These are phyloP conservation scores for Cyanoramphus novaezelandiae DNA, from an alignment of 2,113 vertebrate species.

Conservation along the genomic window DNA sequence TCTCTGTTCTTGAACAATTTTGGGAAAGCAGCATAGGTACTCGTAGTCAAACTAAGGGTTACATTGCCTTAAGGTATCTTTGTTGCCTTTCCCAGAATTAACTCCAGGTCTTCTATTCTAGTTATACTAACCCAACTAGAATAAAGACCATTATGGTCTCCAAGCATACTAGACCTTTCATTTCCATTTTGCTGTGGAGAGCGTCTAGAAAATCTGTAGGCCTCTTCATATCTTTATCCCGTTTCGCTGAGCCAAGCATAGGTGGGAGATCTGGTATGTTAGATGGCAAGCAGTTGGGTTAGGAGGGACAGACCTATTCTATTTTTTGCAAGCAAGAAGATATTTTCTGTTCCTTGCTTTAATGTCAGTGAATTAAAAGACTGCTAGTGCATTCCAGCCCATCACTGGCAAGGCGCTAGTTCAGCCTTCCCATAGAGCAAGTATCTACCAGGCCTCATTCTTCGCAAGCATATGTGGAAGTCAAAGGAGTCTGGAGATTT, in stretches of 20 bases:
- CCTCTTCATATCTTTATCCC: not conserved
- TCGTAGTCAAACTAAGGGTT: not conserved
- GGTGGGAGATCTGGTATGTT: not conserved
- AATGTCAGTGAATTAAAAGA: not conserved
- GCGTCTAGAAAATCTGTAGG: not conserved
- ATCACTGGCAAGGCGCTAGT: not conserved
- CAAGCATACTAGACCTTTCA: not conserved
- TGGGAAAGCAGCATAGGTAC: not conserved
- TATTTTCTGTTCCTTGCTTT: not conserved
- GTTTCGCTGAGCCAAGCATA: not conserved
- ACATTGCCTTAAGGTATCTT: not conserved
- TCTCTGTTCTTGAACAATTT: not conserved
- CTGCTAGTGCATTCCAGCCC: not conserved
- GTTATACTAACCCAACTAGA: not conserved
- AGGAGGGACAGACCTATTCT: not conserved
- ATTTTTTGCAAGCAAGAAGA: not conserved
- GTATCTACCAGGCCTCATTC: not conserved
- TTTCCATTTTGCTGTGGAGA: not conserved
- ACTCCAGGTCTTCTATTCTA: not conserved
- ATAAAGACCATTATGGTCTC: rapidly evolving
- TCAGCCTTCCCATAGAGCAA: not conserved
- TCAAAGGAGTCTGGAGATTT: not conserved
- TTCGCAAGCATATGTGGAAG: not conserved
- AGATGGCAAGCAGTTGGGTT: not conserved
- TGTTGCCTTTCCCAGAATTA: not conserved